Base-by-base conservation (phyloP, 2,888 invertebrate species). In the Lysandra bellargus region DNA sequence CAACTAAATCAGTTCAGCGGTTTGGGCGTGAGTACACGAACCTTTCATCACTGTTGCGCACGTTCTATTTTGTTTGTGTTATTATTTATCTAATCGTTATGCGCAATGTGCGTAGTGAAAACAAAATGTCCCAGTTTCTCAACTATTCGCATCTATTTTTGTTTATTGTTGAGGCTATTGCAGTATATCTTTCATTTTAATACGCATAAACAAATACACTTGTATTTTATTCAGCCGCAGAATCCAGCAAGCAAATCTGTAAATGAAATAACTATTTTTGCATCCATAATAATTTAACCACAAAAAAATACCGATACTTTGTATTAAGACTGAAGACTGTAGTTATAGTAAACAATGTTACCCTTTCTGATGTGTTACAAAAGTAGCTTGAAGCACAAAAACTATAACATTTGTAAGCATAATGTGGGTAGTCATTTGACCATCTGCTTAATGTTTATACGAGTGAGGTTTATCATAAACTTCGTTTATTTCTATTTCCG, bases 11-110 rank as follows among this genome's bases (percentile, higher is more conserved):
- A 2, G 49, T 3, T 49, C 49, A 49, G 49, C 49, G 49, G 49
- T 49, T 49, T 9, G 49, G 49, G 49, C 12, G 2, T 49, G 49
- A 49, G 17, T 17, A 4, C 17, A 53, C 7, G 9, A 53, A 75
- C 23, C 17, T 60, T 14, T 78, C 73, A 17, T 73, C 69, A 69
- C 33, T 30, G 12, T 33, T 33, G 4, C 69, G 69, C 69, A 69
- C 69, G 69, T 40, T 73, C 44, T 40, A 74, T 74, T 74, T 74
- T 74, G 74, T 74, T 73, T 44, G 44, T 44, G 74, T 44, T 57
- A 74, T 33, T 69, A 69, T 69, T 69, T 33, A 69, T 69, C 33
- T 37, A 69, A 33, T 69, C 33, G 69, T 69, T 69, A 69, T 14
- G 33, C 33, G 69, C 69, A 69, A 69, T 64, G 6, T 69, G 69